A percentile compares a stretch with the other conserved stretches of the same genome.
Conservation (phyloP, 2,797 vertebrate genomes). For the Luscinia luscinia region DNA sequence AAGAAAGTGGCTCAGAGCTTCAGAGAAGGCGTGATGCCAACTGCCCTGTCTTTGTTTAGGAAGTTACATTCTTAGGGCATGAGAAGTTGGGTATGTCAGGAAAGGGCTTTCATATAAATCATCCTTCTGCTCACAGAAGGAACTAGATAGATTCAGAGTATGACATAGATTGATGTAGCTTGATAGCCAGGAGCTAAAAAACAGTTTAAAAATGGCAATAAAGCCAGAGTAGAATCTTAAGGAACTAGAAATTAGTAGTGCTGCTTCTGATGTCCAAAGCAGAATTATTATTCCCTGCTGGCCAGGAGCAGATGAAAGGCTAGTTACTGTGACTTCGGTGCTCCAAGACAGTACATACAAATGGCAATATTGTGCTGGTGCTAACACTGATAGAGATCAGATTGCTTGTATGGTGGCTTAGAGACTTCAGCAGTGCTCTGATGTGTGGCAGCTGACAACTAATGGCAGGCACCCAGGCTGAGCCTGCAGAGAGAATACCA, state of each 20-base stretch:
- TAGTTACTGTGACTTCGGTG: neutral
- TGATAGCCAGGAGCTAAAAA: neutral
- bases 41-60: neutral
- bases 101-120: slow-evolving; percentile 44
- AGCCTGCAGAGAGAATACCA: neutral
- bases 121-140: neutral
- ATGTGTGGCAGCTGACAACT: neutral
- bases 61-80: slow-evolving; percentile 22
- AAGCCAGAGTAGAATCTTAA: neutral
- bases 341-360: neutral
- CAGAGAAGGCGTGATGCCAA: neutral
- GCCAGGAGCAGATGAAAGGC: neutral
- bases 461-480: neutral
- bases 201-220: neutral
- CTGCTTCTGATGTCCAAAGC: neutral
- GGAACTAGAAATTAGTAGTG: neutral
- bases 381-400: neutral
- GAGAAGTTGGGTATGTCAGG: slow-evolving; percentile 22
- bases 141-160: neutral
- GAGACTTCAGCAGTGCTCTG: neutral
- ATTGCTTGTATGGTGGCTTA: neutral
- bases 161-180: neutral
- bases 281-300: neutral
- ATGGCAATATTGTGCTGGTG: neutral
- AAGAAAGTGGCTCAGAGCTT: neutral